Base-by-base conservation (phyloP, 2,888 invertebrate species). In the Tethea ocularis region DNA sequence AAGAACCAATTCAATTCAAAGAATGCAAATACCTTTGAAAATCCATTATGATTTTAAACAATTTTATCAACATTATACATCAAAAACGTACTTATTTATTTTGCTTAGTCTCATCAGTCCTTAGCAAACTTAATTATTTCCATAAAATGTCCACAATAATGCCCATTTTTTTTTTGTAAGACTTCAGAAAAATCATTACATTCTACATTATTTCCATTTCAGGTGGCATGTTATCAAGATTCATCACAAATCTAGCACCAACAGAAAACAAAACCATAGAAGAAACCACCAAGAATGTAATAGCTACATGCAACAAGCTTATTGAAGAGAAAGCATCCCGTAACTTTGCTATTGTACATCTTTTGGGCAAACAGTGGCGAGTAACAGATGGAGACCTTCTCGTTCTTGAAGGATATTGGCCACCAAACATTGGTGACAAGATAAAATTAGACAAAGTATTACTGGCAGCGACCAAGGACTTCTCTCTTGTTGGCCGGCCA, bases 361-460 rank as follows among this genome's bases (percentile, higher is more conserved):
- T 98, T 20, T 93, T 95, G 62, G 97, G 97, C 13, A 97, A 96
- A 85, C 98, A 98, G 78, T 97, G 96, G 87, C 96, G 97, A 87
- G 94, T 98, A 0, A 97, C 97, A 0, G 94, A 95, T 61, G 97
- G 96, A n/a, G 98, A 98, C 87, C 90, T 98, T 3, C 94, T 98
- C 29, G 93, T 97, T 0, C 91, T 98, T 0, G 96, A 97, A 86
- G 97, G 97, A 0, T 95, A 95, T 77, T 97, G 97, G 97, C 96
- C 97, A 33, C 97, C 97, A 1, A 95, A 95, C 57, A 94, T 95
- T 59, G 97, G 97, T 0, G 98, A 98, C 78, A 89, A 95, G 86
- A 94, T 98, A 57, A 95, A 94, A 64, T 86, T 98, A 54, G 97
- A 98, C 75, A 98, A 98, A 93, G 96, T 98, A 2, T 80, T 98